These are phyloP conservation scores for Tiliqua scincoides DNA, from an alignment of 2,113 vertebrate species.

Conservation along the genomic window DNA sequence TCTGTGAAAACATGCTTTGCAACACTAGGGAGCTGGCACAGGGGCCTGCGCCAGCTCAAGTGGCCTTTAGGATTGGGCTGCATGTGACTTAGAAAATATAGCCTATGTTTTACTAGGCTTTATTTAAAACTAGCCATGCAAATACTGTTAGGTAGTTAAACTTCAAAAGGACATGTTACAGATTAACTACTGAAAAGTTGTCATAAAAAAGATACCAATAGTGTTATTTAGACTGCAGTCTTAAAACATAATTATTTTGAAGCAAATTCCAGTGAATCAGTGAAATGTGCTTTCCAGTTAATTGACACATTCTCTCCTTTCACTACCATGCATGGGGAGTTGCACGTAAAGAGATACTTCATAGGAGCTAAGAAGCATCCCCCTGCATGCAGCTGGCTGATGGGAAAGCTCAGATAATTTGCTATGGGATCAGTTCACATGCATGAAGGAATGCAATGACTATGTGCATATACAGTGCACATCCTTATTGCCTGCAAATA, in stretches of 20 bases:
- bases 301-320: background rate
- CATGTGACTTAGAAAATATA: constrained; percentile 12
- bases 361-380: background rate
- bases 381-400: background rate
- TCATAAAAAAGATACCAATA: background rate
- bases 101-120: background rate
- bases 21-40: too few species aligned
- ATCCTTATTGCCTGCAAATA: background rate
- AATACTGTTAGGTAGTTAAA: background rate
- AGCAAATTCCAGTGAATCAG: background rate
- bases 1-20: too few species aligned
- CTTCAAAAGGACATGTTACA: constrained; percentile 19
- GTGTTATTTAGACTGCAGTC: background rate
- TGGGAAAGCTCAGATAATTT: background rate
- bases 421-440: background rate
- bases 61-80: too few species aligned
- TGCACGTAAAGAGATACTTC: background rate
- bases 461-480: background rate
- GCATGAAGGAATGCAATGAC: background rate
- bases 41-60: too few species aligned
- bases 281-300: background rate
- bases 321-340: too few species aligned
- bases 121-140: too few species aligned
- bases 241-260: background rate
- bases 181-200: background rate